These are phyloP conservation scores for Ruditapes philippinarum DNA, from an alignment of 1,140 invertebrate species.

Conservation along the genomic window DNA sequence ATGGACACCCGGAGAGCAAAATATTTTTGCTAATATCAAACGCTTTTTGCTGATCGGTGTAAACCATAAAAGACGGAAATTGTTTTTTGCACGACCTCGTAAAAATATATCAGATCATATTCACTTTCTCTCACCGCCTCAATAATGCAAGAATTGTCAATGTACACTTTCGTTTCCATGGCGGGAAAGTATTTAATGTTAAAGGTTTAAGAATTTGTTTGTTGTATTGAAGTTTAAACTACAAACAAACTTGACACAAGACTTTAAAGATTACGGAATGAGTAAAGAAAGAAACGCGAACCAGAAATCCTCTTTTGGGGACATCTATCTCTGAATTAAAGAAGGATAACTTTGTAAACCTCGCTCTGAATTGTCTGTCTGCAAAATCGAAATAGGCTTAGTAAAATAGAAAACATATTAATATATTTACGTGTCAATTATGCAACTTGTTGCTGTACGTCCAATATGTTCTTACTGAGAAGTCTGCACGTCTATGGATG, in stretches of 20 bases:
- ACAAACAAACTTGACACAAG: conserved; percentile 5
- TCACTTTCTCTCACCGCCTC: neutral
- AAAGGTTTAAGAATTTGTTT: neutral
- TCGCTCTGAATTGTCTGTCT: too few species aligned
- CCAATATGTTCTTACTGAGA: too few species aligned
- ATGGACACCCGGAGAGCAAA: neutral
- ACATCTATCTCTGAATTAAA: too few species aligned
- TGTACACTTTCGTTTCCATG: neutral
- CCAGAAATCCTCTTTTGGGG: too few species aligned
- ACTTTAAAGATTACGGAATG: neutral
- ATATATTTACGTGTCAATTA: too few species aligned
- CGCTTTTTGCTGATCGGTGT: neutral
- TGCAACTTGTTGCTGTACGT: too few species aligned
- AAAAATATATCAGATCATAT: neutral
- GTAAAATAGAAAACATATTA: too few species aligned
- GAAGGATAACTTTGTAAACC: too few species aligned
- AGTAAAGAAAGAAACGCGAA: neutral
- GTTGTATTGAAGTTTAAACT: neutral
- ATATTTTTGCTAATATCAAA: conserved; percentile 33
- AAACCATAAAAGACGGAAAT: neutral
- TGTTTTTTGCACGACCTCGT: neutral
- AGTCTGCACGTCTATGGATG: too few species aligned
- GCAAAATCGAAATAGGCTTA: too few species aligned
- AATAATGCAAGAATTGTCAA: neutral
- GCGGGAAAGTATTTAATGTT: neutral